A percentile compares a stretch with the other conserved stretches of the same genome.
Evolutionary conservation across 2,888 invertebrate species (phyloP).

Genomic region (Amiota communis): DNA sequence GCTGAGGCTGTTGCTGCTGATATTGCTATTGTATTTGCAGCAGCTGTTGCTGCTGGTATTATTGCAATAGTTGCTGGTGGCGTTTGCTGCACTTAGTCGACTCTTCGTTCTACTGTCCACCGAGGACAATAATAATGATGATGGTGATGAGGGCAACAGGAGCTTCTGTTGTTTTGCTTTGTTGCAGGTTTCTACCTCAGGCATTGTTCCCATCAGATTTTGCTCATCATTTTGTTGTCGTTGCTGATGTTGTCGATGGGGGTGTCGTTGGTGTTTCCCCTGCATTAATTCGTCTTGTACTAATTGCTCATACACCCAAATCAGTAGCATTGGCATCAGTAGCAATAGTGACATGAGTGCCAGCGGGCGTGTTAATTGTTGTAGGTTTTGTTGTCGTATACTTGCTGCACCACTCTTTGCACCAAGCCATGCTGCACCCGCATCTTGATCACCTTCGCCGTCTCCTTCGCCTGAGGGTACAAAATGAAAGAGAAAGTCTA

Average conservation of each 20-base stretch:
- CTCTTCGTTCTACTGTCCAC: background rate
- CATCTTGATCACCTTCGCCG: conserved; percentile 50
- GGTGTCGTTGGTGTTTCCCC: conserved; percentile 31
- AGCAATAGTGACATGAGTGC: conserved; percentile 46
- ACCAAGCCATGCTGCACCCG: conserved; percentile 59
- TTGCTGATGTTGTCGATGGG: conserved; percentile 32
- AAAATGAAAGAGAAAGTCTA: conserved; percentile 70
- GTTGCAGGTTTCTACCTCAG: background rate
- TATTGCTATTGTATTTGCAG: conserved; percentile 25
- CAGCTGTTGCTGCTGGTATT: background rate
- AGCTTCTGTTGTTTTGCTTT: conserved; percentile 14
- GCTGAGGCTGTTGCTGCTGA: conserved; percentile 35
- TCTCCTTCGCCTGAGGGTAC: conserved; percentile 67
- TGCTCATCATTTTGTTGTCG: too few species aligned
- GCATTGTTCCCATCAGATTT: too few species aligned
- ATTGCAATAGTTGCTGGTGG: background rate
- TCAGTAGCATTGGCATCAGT: conserved; percentile 52
- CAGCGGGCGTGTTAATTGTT: conserved; percentile 48
- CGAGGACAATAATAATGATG: conserved; percentile 21
- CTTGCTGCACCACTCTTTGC: conserved; percentile 35
- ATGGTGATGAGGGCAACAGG: conserved; percentile 19
- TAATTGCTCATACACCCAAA: conserved; percentile 61
- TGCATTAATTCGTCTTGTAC: conserved; percentile 43
- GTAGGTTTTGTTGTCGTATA: conserved; percentile 40
- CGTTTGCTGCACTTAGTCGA: background rate